Evolutionary conservation across 2,113 vertebrate species (phyloP).

Genomic region (Heliornis fulica): DNA sequence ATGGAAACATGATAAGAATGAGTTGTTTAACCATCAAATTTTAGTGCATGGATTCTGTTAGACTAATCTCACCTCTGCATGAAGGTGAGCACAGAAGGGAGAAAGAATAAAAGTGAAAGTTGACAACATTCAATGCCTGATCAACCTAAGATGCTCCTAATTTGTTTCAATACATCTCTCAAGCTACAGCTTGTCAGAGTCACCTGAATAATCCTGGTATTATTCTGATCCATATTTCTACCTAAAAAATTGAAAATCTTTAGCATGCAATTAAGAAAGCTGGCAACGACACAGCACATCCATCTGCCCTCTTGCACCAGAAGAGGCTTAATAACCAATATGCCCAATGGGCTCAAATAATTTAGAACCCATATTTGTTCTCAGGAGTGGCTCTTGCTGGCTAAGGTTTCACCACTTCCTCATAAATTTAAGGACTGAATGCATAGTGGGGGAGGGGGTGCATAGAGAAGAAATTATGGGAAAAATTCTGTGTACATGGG

Average conservation of each 20-base stretch:
- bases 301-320: constrained; percentile 12
- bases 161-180: background rate
- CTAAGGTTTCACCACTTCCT: constrained; percentile 33
- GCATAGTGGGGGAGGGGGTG: background rate
- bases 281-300: constrained; percentile 37
- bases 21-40: background rate
- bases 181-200: background rate
- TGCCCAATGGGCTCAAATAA: constrained; percentile 16
- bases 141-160: background rate
- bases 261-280: constrained; percentile 8
- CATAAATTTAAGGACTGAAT: constrained; percentile 40
- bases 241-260: constrained; percentile 44
- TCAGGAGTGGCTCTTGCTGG: constrained; percentile 10
- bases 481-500: background rate
- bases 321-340: constrained; percentile 22
- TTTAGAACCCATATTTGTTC: constrained; percentile 54
- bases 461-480: background rate
- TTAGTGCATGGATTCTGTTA: background rate
- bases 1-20: background rate
- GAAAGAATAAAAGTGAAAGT: background rate
- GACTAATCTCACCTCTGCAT: background rate
- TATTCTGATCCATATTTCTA: constrained; percentile 28
- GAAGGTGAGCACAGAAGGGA: background rate
- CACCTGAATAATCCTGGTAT: constrained; percentile 41
- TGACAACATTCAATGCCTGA: background rate